Evolutionary conservation across 2,113 vertebrate species (phyloP).

Genomic region (Cyanoderma ruficeps): DNA sequence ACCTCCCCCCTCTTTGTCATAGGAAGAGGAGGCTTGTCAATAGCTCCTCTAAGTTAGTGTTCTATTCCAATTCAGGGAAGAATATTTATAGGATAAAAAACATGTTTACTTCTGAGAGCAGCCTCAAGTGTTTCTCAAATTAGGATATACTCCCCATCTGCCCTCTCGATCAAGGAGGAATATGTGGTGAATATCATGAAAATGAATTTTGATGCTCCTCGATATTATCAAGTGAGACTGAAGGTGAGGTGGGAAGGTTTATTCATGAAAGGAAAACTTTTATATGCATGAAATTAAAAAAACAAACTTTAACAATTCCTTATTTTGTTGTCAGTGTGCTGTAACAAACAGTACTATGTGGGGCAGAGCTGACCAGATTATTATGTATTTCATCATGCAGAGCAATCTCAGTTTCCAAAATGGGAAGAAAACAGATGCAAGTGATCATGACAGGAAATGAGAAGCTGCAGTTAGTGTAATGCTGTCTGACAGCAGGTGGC

Average conservation of each 20-base stretch:
- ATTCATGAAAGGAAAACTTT: neutral
- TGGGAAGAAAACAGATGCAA: constrained; percentile 18
- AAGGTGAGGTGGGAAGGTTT: neutral
- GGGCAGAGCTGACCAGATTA: neutral
- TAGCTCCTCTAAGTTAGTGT: neutral
- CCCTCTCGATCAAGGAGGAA: neutral
- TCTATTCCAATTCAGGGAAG: neutral
- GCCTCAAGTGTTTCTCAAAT: neutral
- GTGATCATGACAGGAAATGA: constrained; percentile 26
- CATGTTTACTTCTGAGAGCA: neutral
- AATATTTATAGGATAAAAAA: neutral
- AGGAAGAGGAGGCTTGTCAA: neutral
- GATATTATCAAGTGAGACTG: neutral
- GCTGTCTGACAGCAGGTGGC: constrained; percentile 12
- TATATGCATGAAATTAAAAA: neutral
- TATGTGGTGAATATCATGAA: neutral
- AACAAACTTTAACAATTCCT: neutral
- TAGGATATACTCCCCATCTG: neutral
- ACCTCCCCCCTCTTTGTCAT: neutral
- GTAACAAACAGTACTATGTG: neutral
- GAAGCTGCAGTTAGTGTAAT: constrained; percentile 9
- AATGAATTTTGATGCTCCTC: neutral
- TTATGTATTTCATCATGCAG: neutral
- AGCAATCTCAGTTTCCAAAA: neutral
- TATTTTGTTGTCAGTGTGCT: neutral